These are phyloP conservation scores for Phrynocephalus vlangalii DNA, from an alignment of 2,797 vertebrate genomes.

Conservation along the genomic window DNA sequence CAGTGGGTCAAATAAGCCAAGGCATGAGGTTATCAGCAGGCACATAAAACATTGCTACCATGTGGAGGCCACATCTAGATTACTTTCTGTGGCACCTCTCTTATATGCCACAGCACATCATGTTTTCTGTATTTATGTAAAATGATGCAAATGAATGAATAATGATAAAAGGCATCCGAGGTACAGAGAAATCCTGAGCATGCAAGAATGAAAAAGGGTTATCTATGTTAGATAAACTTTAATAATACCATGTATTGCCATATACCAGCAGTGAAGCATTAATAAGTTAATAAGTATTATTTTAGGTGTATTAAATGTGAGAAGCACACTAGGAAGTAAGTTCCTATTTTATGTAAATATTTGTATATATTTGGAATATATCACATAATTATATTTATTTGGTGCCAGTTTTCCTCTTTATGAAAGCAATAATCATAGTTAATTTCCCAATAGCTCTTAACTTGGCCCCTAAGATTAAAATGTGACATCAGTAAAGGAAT, in stretches of 20 bases:
- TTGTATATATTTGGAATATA: not conserved
- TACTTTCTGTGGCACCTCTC: not conserved
- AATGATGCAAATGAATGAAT: not conserved
- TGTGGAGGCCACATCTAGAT: not conserved
- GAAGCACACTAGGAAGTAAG: not conserved
- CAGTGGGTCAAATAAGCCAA: not conserved
- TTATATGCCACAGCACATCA: not conserved
- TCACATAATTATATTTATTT: not conserved
- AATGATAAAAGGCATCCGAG: not conserved
- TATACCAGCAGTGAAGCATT: not conserved
- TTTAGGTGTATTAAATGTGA: not conserved
- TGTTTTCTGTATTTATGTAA: not conserved
- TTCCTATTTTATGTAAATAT: not conserved
- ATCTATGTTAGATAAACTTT: not conserved
- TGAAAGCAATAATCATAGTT: not conserved
- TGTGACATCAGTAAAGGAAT: not conserved
- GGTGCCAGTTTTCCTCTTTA: not conserved
- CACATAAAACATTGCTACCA: not conserved
- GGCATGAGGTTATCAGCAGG: not conserved
- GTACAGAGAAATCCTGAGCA: not conserved
- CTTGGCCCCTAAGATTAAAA: not conserved
- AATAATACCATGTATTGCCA: not conserved
- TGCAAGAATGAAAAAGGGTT: not conserved
- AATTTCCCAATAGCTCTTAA: not conserved
- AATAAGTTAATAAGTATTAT: not conserved